Conservation (phyloP, 1,140 invertebrate species). For the Zelostemma sp. region DNA sequence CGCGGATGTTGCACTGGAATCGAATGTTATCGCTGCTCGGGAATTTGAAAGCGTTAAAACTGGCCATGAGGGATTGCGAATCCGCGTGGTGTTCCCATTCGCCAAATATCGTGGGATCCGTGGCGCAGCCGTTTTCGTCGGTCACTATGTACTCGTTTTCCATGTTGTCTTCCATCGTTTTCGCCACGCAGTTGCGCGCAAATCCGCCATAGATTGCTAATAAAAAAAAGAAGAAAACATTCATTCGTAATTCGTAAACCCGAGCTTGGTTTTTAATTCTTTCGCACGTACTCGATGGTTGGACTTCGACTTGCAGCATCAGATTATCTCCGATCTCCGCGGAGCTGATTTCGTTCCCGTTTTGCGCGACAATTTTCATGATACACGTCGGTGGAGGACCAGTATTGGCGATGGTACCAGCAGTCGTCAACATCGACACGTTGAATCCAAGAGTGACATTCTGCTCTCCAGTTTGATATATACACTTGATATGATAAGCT, state of each 20-base stretch:
- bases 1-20: conserved; percentile 96
- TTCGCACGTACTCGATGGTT: conserved; percentile 83
- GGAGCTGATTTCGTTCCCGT: conserved; percentile 88
- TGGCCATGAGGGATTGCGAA: conserved; percentile 84
- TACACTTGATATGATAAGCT: conserved; percentile 94
- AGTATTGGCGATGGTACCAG: conserved; percentile 94
- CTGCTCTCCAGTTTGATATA: conserved; percentile 94
- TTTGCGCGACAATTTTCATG: conserved; percentile 91
- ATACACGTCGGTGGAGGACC: conserved; percentile 92
- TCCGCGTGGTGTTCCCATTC: conserved; percentile 92
- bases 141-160: conserved; percentile 94
- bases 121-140: conserved; percentile 94
- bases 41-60: conserved; percentile 97
- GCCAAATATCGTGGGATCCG: conserved; percentile 91
- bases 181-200: conserved; percentile 91
- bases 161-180: conserved; percentile 89
- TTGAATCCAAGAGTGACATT: conserved; percentile 94
- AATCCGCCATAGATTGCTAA: conserved; percentile 95
- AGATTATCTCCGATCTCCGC: conserved; percentile 94
- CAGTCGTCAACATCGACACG: conserved; percentile 94
- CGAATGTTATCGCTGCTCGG: conserved; percentile 93
- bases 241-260: background rate
- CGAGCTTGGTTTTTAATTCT: background rate
- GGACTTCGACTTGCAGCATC: conserved; percentile 92
- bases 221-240: conserved; percentile 40